Percentiles rank a stretch among this genome's conserved stretches.
These are phyloP conservation scores for Notarius lentiginosus DNA, from an alignment of 2,113 vertebrate genomes.

Conservation along the genomic window DNA sequence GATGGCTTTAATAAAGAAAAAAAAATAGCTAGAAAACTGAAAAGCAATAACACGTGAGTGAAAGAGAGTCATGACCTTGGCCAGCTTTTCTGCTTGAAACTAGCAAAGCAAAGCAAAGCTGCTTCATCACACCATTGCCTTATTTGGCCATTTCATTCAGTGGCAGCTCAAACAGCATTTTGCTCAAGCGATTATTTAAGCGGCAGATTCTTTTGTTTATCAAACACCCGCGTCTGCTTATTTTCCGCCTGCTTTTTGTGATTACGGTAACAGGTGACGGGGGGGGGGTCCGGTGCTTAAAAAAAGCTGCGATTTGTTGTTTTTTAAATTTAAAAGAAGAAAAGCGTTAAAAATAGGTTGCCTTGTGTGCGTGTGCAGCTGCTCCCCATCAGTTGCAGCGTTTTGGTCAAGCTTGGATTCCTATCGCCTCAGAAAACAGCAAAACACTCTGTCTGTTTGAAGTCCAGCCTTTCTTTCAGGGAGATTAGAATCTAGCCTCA, in stretches of 20 bases:
- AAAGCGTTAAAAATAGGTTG: slow-evolving; percentile 29
- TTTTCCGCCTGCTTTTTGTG: slow-evolving; percentile 46
- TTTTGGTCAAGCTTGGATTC: slow-evolving; percentile 39
- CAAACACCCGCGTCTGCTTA: slow-evolving; percentile 43
- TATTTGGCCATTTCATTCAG: slow-evolving; percentile 43
- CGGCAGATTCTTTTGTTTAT: slow-evolving; percentile 48
- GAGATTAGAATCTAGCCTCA: slow-evolving; percentile 40
- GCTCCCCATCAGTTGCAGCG: slow-evolving; percentile 30
- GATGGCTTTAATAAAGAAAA: slow-evolving; percentile 2
- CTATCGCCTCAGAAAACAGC: slow-evolving; percentile 41
- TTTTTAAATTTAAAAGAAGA: slow-evolving; percentile 23
- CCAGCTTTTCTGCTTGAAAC: slow-evolving; percentile 8
- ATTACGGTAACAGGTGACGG: slow-evolving; percentile 51
- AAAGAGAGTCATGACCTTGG: slow-evolving; percentile 7
- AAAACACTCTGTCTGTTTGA: slow-evolving; percentile 35
- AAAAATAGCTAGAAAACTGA: background rate
- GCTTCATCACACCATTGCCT: slow-evolving; percentile 35
- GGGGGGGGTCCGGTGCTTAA: slow-evolving; percentile 1
- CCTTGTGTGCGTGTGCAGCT: slow-evolving; percentile 47
- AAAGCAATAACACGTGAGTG: slow-evolving; percentile 8
- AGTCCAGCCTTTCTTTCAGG: slow-evolving; percentile 34
- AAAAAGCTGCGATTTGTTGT: background rate
- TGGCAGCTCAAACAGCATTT: slow-evolving; percentile 12
- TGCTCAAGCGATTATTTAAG: slow-evolving; percentile 14
- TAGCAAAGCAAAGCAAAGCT: slow-evolving; percentile 12